Percentiles rank a stretch among this genome's conserved stretches.
Evolutionary conservation across 2,113 vertebrate species (phyloP).

Genomic region (Spilogale gracilis): DNA sequence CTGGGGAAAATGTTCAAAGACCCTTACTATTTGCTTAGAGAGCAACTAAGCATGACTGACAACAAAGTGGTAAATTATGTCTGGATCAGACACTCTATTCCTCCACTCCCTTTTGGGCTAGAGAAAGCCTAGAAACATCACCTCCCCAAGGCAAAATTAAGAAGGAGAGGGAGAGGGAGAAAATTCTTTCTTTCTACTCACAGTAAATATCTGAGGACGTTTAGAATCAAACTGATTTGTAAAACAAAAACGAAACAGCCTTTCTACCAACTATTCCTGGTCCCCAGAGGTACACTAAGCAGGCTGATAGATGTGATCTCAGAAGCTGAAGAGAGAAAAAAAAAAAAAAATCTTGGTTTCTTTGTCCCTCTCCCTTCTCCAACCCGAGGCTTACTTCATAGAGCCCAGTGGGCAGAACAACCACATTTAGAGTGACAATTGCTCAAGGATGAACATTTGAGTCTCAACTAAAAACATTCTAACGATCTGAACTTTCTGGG

Average conservation of each 20-base stretch:
- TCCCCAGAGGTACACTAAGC: conserved; percentile 19
- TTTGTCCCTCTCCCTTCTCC: neutral
- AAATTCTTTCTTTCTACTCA: conserved; percentile 8
- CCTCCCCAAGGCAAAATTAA: conserved; percentile 49
- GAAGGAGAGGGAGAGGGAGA: neutral
- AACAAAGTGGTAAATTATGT: neutral
- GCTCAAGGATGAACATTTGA: conserved; percentile 10
- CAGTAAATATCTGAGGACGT: conserved; percentile 76
- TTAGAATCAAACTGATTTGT: conserved; percentile 69
- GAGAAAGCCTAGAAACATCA: neutral
- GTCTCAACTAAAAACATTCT: conserved; percentile 10
- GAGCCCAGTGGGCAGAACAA: conserved; percentile 2
- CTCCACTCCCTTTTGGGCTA: neutral
- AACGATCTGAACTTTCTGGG: neutral
- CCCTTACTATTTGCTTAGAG: neutral
- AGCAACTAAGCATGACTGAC: neutral
- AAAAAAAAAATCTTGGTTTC: neutral
- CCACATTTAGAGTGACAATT: neutral
- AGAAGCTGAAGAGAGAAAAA: neutral
- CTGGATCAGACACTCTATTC: conserved; percentile 20
- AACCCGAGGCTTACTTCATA: conserved; percentile 40
- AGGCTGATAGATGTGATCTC: neutral
- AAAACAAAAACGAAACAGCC: conserved; percentile 69
- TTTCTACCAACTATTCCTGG: conserved; percentile 28
- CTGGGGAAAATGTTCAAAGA: neutral